Evolutionary conservation across 2,113 vertebrate species (phyloP), one percentile per base, ranked within the genome.

Genomic region (Chaetodon auriga): DNA sequence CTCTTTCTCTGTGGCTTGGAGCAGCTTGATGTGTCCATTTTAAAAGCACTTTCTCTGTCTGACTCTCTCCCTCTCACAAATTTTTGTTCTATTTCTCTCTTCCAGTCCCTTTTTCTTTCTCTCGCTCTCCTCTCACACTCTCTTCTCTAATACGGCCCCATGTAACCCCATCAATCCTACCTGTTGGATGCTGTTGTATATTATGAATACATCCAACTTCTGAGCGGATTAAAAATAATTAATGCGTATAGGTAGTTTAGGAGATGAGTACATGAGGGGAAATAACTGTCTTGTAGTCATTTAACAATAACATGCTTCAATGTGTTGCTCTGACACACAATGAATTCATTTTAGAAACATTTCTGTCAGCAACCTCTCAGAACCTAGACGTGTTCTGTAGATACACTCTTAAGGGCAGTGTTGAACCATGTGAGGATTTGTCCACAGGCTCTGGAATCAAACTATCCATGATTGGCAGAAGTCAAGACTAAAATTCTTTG

Each of bases 11-110:
- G 57, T 83, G 85, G 79, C 79, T 79, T 51, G 54, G 68, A 78
- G 80, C 80, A 80, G 85, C 84, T 90, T 76, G 60, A 85, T 89
- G 89, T 72, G 1, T 80, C 80, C 82, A 83, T 86, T 86, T 79
- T 61, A 73, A 76, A 86, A 89, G 30, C 75, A 74, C 78, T 78
- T 51, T 85, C 60, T 77, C 48, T 21, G 12, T 35, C 62, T 76
- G 38, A 48, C 68, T 74, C 54, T 63, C 57, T 43, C 41, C 13
- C 53, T 7, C 60, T 12, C 45, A 14, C n/a, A 53, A 7, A 25
- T n/a, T 70, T 19, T 64, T 48, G 23, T 45, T 19, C 48, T 13
- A n/a, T 68, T 48, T 68, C 51, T 54, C 46, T 49, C 2, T 19
- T 61, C n/a, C 46, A 8, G 0, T 23, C 41, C 36, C 1, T n/a